phyloP scores from a whole-genome alignment of 2,888 invertebrate species.

The Heliconius erato region DNA sequence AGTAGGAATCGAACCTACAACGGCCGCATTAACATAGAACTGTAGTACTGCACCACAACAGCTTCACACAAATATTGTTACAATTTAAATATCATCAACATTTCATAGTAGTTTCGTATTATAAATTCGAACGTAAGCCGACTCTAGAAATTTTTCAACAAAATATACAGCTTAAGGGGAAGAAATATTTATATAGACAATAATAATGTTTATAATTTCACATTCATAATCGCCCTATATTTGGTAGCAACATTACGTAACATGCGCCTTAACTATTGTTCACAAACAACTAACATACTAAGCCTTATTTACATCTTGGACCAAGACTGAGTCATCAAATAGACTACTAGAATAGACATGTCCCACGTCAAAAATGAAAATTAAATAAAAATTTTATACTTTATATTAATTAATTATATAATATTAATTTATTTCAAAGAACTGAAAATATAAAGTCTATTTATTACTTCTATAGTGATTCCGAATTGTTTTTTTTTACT shows the following conservation, averaged over 20 bases:
- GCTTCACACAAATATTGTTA: neutral
- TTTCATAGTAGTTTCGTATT: neutral
- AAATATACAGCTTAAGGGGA: neutral
- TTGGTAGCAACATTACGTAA: slow-evolving; percentile 21
- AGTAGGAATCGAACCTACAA: neutral
- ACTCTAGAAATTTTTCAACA: neutral
- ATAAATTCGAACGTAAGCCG: neutral
- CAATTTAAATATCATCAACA: neutral
- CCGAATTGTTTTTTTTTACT: neutral
- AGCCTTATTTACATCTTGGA: neutral
- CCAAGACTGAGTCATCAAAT: neutral
- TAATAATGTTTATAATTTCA: neutral
- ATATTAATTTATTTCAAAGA: too few relatives aligned
- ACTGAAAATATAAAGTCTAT: too few relatives aligned
- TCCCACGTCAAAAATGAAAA: neutral
- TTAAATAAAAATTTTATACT: too few relatives aligned
- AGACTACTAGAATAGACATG: neutral
- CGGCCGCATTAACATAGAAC: neutral
- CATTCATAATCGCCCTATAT: slow-evolving; percentile 21
- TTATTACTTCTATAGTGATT: neutral
- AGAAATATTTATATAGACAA: neutral
- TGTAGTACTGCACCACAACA: neutral
- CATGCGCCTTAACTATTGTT: slow-evolving; percentile 28
- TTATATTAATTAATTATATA: too few relatives aligned
- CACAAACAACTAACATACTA: slow-evolving; percentile 32